These are phyloP conservation scores for Ochotona princeps DNA, from an alignment of 2,113 vertebrate species.

Conservation along the genomic window DNA sequence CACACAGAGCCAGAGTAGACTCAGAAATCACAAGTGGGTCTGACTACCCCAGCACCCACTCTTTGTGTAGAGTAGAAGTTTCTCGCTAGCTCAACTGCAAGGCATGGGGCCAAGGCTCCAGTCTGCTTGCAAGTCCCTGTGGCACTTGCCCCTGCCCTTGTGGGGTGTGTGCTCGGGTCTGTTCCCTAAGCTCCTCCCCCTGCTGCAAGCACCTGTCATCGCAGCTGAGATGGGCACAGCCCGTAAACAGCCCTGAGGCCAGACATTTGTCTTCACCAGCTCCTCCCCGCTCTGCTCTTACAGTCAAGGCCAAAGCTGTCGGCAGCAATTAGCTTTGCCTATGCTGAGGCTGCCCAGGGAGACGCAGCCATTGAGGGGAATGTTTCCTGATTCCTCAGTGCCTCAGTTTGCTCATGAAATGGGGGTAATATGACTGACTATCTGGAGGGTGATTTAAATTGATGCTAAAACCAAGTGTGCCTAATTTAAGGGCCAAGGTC, in stretches of 20 bases:
- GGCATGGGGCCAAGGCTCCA: background rate
- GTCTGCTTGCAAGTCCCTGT: background rate
- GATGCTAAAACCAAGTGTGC: no score
- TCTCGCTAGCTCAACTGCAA: background rate
- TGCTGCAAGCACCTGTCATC: slow-evolving; percentile 52
- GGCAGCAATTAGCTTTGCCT: background rate
- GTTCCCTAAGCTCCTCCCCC: background rate
- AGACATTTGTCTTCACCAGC: slow-evolving; percentile 47
- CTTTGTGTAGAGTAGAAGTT: background rate
- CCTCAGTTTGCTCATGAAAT: slow-evolving; percentile 15
- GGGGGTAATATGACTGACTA: background rate
- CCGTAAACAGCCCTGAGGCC: slow-evolving; percentile 28
- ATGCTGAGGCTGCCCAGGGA: background rate
- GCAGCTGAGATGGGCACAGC: background rate
- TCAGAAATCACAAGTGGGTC: background rate
- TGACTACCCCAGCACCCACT: background rate
- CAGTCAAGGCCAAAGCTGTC: slow-evolving; percentile 44
- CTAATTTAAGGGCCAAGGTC: background rate
- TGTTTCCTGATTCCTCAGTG: background rate
- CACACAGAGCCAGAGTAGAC: background rate
- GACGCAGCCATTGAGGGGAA: background rate
- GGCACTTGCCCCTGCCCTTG: background rate
- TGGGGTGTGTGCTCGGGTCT: background rate
- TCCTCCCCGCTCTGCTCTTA: background rate
- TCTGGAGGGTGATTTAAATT: background rate